Base-by-base conservation (phyloP, 2,113 vertebrate genomes). In the Lipophrys pholis region DNA sequence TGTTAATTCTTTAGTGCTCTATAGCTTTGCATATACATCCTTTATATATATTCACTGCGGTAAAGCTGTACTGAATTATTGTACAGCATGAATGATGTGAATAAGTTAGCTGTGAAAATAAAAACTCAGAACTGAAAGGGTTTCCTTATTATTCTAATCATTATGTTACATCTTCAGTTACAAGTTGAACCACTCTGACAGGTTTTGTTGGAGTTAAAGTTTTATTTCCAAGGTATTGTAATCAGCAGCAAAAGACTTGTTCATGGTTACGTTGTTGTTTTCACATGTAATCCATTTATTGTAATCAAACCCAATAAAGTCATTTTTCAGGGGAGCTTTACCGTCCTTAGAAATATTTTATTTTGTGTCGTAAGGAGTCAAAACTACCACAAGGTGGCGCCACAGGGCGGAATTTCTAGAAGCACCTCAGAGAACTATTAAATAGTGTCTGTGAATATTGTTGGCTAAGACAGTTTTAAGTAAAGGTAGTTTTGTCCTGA, bases 361-460 rank as follows among this genome's bases (percentile, higher is more conserved):
- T 36, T 58, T 59, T 3, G 7, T 53, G 5, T 16, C 17, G 59
- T 70, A 74, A 14, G 39, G 70, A 15, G 9, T 38, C 53, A 30
- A 38, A 45, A 62, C 10, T 3, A 10, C 85, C 87, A 87, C 81
- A 54, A 71, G 87, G 68, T 73, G 86, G 12, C 15, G 73, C 81
- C 61, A 80, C 3, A 35, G 15, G 9, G 3, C 17, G 9, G 36
- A 58, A 6, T 53, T 21, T 15, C 1, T 6, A 14, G 14, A 5
- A 6, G 6, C 2, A 6, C n/a, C 2, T 40, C n/a, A n/a, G 4
- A 11, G 17, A 0, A 11, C 38, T 2, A 30, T 2, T 35, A 0
- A 12, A 12, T 4, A n/a, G n/a, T n/a, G n/a, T n/a, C n/a, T n/a
- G n/a, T 30, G 21, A 30, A 30, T 30, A 30, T 30, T 30, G 21